Evolutionary conservation across 2,797 vertebrate genomes (phyloP).

Genomic region (Acipenser oxyrinchus): DNA sequence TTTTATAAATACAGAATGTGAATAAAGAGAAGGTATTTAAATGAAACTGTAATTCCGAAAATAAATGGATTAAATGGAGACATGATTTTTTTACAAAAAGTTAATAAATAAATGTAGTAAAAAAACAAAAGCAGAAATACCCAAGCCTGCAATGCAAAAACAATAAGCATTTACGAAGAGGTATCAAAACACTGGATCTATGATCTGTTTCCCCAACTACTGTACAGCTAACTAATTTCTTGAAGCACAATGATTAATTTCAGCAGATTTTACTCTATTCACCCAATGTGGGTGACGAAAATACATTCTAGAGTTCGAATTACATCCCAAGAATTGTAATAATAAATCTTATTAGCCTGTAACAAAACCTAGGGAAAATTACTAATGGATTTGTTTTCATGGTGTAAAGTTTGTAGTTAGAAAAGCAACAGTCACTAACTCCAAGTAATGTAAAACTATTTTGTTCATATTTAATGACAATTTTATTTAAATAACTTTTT

Average conservation of each 20-base stretch:
- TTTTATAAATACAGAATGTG: too few species aligned
- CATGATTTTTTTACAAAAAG: neutral
- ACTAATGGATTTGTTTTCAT: too few species aligned
- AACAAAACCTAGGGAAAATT: too few species aligned
- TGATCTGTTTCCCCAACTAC: neutral
- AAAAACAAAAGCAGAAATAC: conserved; percentile 1
- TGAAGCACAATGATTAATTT: neutral
- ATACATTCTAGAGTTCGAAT: neutral
- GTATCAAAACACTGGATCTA: neutral
- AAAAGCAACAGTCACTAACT: too few species aligned
- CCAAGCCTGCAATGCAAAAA: neutral
- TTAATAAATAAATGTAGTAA: neutral
- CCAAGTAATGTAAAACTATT: too few species aligned
- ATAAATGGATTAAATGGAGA: neutral
- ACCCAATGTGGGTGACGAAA: neutral
- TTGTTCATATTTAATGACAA: too few species aligned
- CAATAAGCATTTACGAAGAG: neutral
- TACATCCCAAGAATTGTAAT: neutral
- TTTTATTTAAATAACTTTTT: too few species aligned
- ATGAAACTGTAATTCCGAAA: neutral
- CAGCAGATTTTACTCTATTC: neutral
- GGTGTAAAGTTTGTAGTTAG: too few species aligned
- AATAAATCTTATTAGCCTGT: too few species aligned
- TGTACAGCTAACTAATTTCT: neutral
- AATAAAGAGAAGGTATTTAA: too few species aligned